Evolutionary conservation across 2,888 invertebrate species (phyloP).

Genomic region (Coelopa pilipes): DNA sequence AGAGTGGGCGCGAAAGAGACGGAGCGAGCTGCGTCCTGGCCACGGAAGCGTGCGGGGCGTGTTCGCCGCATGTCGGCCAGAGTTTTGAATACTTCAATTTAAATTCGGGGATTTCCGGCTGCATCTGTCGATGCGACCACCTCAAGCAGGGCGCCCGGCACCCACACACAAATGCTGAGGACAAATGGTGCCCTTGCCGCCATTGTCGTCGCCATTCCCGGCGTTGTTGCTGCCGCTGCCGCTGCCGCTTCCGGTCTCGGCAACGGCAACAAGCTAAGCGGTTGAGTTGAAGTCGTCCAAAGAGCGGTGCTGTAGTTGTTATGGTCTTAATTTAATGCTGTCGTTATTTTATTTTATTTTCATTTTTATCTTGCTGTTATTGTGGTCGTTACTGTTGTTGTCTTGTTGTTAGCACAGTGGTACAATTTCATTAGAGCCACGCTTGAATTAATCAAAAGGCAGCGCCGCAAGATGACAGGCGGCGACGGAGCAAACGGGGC

Average conservation of each 20-base stretch:
- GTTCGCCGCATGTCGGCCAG: background rate
- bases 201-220: background rate
- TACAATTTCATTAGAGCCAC: slow-evolving; percentile 21
- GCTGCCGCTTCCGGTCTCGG: background rate
- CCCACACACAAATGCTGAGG: background rate
- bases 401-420: no score
- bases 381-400: background rate
- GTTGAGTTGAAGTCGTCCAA: background rate
- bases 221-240: background rate
- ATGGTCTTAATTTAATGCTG: background rate
- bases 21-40: no score
- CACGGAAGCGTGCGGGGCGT: no score
- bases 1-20: no score
- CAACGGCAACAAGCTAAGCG: slow-evolving; percentile 18
- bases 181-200: background rate
- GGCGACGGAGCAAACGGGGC: no score
- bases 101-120: slow-evolving; percentile 3
- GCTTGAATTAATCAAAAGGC: slow-evolving; percentile 27
- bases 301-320: background rate
- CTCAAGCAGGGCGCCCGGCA: background rate
- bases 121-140: background rate
- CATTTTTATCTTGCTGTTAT: slow-evolving; percentile 4
- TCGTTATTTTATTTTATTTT: background rate
- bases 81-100: slow-evolving; percentile 1
- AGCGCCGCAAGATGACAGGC: background rate